Conservation (phyloP, 2,113 vertebrate genomes). For the Ceuthmochares aereus region DNA sequence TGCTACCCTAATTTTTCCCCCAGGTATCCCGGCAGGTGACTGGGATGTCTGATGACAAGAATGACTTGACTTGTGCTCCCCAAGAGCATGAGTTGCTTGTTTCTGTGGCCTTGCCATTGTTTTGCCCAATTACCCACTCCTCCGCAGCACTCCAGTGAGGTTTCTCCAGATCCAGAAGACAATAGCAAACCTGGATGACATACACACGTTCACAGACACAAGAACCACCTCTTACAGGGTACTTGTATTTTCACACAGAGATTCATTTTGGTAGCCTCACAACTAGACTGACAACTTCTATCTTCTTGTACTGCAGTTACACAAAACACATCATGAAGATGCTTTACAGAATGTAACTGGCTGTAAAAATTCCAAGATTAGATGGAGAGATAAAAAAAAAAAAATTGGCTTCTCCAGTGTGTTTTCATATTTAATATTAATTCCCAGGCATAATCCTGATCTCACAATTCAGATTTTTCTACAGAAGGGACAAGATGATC, state of each 20-base stretch:
- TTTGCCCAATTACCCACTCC: constrained; percentile 14
- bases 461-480: neutral
- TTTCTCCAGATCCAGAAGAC: neutral
- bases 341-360: neutral
- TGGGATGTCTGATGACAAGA: constrained; percentile 81
- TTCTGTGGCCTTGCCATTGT: constrained; percentile 59
- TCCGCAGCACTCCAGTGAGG: neutral
- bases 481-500: neutral
- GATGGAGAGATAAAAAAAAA: neutral
- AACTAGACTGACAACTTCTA: neutral
- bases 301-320: neutral
- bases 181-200: neutral
- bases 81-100: neutral
- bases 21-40: constrained; percentile 80
- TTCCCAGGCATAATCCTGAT: neutral
- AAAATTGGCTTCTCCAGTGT: neutral
- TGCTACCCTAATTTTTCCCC: constrained; percentile 76
- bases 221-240: neutral
- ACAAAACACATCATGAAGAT: neutral
- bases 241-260: rapidly evolving
- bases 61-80: constrained; percentile 63
- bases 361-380: neutral
- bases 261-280: neutral
- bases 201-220: rapidly evolving
- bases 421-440: neutral